Base-by-base conservation (phyloP, 2,888 invertebrate genomes). In the Parelbella ahira region DNA sequence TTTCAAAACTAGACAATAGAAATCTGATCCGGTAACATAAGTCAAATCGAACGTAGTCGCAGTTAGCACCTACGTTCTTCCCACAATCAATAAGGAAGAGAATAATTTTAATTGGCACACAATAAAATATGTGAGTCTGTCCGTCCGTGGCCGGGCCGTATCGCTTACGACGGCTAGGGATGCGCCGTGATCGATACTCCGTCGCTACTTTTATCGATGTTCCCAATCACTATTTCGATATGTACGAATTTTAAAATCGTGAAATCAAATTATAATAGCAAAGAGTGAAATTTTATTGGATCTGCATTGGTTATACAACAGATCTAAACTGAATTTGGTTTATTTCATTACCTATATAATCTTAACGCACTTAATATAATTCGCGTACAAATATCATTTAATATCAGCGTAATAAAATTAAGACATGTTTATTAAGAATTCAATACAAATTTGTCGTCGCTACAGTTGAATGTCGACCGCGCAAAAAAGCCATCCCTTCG, bases 31-130 rank as follows among this genome's bases (percentile, higher is more conserved):
- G 24, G 20, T 33, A 37, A 43, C 46, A 51, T 51, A 51, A 51
- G 41, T 50, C 49, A 51, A 50, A 38, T 43, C 45, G 32, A 41
- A 41, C 32, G 19, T 18, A 25, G 25, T 20, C 39, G 32, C 13
- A 20, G 39, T 33, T 41, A 41, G 39, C 47, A 47, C 36, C 44
- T 49, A 43, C 54, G 49, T 56, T 53, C 51, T 50, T 56, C 57
- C 44, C 54, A 57, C 60, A 60, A 60, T 63, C 63, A 57, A 56
- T 53, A 53, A 59, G 63, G 64, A 67, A 70, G 73, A 32, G 68
- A 71, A 70, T 76, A 66, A 76, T 73, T 81, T 81, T 83, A 84
- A 84, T 83, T 84, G 83, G 81, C 79, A 67, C 63, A 73, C 77
- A 79, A 79, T 81, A 79, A 80, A 81, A 79, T 81, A 77, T 79